A percentile compares a stretch with the other conserved stretches of the same genome.
Evolutionary conservation across 2,113 vertebrate genomes (phyloP).

Genomic region (Symphodus melops): DNA sequence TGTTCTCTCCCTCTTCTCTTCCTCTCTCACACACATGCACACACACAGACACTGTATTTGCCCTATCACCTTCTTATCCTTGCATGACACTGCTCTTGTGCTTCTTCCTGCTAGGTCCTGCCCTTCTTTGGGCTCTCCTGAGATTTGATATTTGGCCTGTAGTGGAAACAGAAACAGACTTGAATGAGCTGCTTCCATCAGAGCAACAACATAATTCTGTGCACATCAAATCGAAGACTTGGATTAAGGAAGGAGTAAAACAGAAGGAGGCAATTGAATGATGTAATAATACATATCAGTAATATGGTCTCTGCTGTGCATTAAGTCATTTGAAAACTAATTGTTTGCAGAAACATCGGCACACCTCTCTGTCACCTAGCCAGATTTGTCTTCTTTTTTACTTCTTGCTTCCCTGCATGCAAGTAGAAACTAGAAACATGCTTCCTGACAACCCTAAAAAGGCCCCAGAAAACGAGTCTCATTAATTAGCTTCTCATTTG

Average conservation of each 20-base stretch:
- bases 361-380: background rate
- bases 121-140: constrained; percentile 15
- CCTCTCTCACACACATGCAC: constrained; percentile 25
- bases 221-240: background rate
- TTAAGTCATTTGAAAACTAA: constrained; percentile 27
- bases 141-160: background rate
- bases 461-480: constrained; percentile 69
- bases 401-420: constrained; percentile 29
- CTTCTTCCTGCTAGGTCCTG: constrained; percentile 26
- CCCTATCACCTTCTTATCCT: constrained; percentile 68
- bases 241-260: background rate
- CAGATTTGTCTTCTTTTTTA: constrained; percentile 15
- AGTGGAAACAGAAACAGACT: constrained; percentile 28
- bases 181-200: constrained; percentile 12
- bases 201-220: background rate
- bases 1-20: constrained; percentile 58
- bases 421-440: constrained; percentile 53
- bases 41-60: constrained; percentile 57
- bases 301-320: background rate
- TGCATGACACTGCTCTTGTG: constrained; percentile 51
- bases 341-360: constrained; percentile 2
- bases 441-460: constrained; percentile 66
- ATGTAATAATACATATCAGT: background rate
- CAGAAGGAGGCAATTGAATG: background rate
- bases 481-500: constrained; percentile 87